These are phyloP conservation scores for Tetramorium parvispinum DNA, from an alignment of 1,140 invertebrate genomes.

Conservation along the genomic window DNA sequence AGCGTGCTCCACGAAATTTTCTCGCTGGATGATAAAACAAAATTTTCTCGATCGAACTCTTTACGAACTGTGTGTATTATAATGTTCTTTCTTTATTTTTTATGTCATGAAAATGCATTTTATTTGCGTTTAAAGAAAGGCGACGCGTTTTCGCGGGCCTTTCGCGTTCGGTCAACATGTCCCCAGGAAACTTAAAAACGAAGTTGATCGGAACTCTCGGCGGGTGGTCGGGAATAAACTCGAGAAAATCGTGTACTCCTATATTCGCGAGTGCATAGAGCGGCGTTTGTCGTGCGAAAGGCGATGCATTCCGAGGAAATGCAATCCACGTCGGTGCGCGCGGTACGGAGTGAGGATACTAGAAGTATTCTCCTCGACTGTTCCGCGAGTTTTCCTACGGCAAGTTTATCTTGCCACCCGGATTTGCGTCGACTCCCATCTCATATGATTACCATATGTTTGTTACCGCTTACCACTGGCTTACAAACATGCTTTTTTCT, in stretches of 20 bases:
- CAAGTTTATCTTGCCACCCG: conserved; percentile 39
- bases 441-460: conserved; percentile 44
- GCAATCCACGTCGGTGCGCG: conserved; percentile 37
- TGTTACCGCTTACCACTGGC: conserved; percentile 41
- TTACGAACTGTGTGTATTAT: neutral
- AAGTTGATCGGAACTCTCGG: conserved; percentile 30
- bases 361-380: conserved; percentile 49
- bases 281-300: conserved; percentile 33
- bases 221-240: conserved; percentile 41
- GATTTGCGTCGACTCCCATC: conserved; percentile 29
- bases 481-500: neutral
- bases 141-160: neutral
- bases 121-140: neutral
- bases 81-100: neutral
- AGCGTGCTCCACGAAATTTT: neutral
- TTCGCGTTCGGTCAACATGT: neutral
- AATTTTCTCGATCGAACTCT: neutral
- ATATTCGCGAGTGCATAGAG: conserved; percentile 37
- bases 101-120: neutral
- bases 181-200: conserved; percentile 35
- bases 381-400: conserved; percentile 37
- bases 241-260: conserved; percentile 45
- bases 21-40: neutral
- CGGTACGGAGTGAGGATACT: conserved; percentile 10
- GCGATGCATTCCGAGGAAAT: conserved; percentile 53